Conservation (phyloP, 2,888 invertebrate species). For the Euplagia quadripunctaria region DNA sequence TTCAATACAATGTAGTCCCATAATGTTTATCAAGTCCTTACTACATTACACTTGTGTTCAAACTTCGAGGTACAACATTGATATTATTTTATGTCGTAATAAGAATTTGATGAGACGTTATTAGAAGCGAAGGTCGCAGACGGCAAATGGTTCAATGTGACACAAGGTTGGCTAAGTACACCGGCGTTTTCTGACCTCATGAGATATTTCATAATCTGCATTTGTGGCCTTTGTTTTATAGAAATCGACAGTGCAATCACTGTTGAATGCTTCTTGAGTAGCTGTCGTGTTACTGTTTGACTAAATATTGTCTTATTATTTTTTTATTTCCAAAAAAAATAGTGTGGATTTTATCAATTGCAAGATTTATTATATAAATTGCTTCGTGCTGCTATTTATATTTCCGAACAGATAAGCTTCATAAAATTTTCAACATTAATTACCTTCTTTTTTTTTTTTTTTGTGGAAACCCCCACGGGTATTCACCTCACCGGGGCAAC, state of each 20-base stretch:
- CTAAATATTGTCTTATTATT: too few relatives aligned
- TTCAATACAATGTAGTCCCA: constrained; percentile 17
- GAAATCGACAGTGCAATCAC: constrained; percentile 49
- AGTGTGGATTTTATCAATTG: too few relatives aligned
- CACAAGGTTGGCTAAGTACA: constrained; percentile 53
- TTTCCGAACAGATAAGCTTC: too few relatives aligned
- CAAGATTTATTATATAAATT: too few relatives aligned
- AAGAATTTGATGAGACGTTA: constrained; percentile 76
- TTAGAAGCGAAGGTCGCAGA: constrained; percentile 57
- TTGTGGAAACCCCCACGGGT: too few relatives aligned
- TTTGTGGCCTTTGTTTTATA: constrained; percentile 49
- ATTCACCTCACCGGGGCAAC: too few relatives aligned
- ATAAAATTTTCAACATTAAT: too few relatives aligned
- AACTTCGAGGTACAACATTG: constrained; percentile 40
- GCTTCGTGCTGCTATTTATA: too few relatives aligned
- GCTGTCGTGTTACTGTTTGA: too few relatives aligned
- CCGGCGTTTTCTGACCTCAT: constrained; percentile 50
- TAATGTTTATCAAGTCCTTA: constrained; percentile 20
- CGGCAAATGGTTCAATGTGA: constrained; percentile 53
- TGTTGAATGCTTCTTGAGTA: constrained; percentile 31
- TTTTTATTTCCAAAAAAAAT: too few relatives aligned
- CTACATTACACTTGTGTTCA: constrained; percentile 18
- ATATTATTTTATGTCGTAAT: constrained; percentile 69
- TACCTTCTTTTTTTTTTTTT: too few relatives aligned
- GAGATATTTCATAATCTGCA: constrained; percentile 47